Evolutionary conservation across 2,797 vertebrate genomes (phyloP).

Genomic region (Notoglanidium macrostoma): DNA sequence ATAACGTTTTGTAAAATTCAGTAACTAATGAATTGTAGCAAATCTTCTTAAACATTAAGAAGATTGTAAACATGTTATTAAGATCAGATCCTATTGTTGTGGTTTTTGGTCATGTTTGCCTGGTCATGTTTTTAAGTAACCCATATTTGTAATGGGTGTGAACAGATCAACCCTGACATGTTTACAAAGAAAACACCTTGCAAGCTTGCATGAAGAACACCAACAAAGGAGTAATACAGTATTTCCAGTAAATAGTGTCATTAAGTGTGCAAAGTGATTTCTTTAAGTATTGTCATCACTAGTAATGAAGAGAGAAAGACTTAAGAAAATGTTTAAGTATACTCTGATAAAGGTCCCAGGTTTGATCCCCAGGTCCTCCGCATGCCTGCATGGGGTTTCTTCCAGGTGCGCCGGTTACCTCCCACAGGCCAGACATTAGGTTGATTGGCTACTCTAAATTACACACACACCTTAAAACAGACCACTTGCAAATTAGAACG

Average conservation of each 20-base stretch:
- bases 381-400: no score
- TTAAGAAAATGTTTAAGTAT: neutral
- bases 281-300: neutral
- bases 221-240: neutral
- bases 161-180: neutral
- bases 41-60: neutral
- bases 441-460: no score
- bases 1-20: neutral
- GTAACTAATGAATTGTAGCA: neutral
- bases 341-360: no score
- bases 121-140: neutral
- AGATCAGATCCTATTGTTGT: neutral
- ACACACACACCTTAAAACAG: no score
- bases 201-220: no score
- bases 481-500: no score
- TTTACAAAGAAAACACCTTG: neutral
- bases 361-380: no score
- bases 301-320: neutral
- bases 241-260: neutral
- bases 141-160: neutral
- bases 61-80: no score
- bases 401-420: no score
- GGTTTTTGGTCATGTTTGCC: neutral
- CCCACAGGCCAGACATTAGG: no score
- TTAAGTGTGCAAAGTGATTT: neutral